Conservation (phyloP, 2,888 invertebrate species). For the Notodonta ziczac region DNA sequence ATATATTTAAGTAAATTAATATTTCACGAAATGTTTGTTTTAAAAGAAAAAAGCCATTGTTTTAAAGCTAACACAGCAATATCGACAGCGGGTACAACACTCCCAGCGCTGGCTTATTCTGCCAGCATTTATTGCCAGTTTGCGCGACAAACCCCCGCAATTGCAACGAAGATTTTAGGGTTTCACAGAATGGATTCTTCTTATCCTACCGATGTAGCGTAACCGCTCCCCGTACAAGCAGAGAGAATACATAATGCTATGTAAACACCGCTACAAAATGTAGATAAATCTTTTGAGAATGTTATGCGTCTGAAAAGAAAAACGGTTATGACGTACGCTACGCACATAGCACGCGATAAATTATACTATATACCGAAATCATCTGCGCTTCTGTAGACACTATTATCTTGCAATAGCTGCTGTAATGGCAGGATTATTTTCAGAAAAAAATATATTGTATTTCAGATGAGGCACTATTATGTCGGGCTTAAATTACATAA, state of each 20-base stretch:
- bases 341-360: constrained; percentile 24
- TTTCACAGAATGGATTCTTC: constrained; percentile 62
- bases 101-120: constrained; percentile 56
- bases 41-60: constrained; percentile 38
- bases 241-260: constrained; percentile 57
- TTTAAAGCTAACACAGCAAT: constrained; percentile 45
- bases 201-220: constrained; percentile 56
- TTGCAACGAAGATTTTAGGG: constrained; percentile 64
- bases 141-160: constrained; percentile 61
- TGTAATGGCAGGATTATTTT: constrained; percentile 6
- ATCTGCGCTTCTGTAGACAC: constrained; percentile 18
- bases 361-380: constrained; percentile 28
- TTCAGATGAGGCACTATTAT: neutral
- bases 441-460: neutral
- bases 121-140: constrained; percentile 63
- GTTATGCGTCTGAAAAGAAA: constrained; percentile 42
- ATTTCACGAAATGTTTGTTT: constrained; percentile 19
- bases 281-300: constrained; percentile 52
- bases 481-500: no score
- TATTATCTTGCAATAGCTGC: constrained; percentile 12
- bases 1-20: neutral
- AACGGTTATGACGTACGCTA: constrained; percentile 35
- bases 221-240: constrained; percentile 43
- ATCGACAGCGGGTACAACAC: constrained; percentile 52
- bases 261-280: constrained; percentile 55